These are phyloP conservation scores for Campoletis raptor DNA, from an alignment of 2,888 invertebrate genomes.

Conservation along the genomic window DNA sequence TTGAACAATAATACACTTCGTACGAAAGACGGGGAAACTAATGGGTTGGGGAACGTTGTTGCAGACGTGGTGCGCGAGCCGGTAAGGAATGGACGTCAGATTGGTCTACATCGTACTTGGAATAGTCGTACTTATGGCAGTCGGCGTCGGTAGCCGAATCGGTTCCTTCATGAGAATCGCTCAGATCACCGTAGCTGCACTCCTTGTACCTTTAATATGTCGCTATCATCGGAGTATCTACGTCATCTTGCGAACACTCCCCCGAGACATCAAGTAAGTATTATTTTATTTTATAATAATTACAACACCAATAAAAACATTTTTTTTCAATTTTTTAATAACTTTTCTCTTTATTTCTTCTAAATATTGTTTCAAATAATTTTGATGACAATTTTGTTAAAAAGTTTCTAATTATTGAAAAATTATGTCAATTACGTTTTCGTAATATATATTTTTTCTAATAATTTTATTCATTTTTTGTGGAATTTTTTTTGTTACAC, in stretches of 20 bases:
- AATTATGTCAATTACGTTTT: background rate
- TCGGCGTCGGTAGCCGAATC: constrained; percentile 77
- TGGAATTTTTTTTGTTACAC: background rate
- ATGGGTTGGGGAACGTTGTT: constrained; percentile 47
- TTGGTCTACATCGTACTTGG: constrained; percentile 78
- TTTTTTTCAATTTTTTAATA: background rate
- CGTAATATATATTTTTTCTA: background rate
- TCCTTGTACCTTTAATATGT: constrained; percentile 78
- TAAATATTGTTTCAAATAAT: background rate
- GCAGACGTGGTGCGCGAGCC: constrained; percentile 71
- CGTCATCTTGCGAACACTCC: constrained; percentile 80
- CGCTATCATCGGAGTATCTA: constrained; percentile 81
- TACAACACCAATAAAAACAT: no score
- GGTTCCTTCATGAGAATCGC: constrained; percentile 78
- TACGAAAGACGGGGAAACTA: background rate
- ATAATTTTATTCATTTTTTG: background rate
- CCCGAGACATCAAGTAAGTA: constrained; percentile 82
- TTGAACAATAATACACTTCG: background rate
- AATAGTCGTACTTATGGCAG: constrained; percentile 79
- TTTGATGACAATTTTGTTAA: background rate
- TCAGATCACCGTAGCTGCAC: constrained; percentile 77
- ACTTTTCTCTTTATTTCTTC: background rate
- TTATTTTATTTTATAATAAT: background rate
- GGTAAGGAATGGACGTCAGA: constrained; percentile 80
- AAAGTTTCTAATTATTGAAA: background rate